These are phyloP conservation scores for Amazona guildingii DNA, from an alignment of 2,113 vertebrate genomes.

Conservation along the genomic window DNA sequence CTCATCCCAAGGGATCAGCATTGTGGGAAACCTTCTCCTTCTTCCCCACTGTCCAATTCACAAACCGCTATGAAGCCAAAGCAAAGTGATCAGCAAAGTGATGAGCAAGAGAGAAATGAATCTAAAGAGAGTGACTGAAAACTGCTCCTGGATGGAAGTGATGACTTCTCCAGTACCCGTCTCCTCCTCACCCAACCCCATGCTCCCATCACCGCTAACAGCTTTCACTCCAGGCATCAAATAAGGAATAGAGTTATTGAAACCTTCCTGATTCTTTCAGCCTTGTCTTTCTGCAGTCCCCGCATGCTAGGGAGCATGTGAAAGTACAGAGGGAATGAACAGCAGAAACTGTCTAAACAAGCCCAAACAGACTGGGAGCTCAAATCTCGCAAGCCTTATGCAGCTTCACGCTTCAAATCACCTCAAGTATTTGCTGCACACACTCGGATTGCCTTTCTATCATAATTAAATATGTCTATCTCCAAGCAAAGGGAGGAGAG, in stretches of 20 bases:
- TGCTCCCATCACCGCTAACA: rapidly evolving
- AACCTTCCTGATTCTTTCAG: background rate
- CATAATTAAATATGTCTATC: constrained; percentile 74
- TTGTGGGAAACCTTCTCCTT: rapidly evolving
- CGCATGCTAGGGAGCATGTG: background rate
- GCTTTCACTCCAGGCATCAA: background rate
- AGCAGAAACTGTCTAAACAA: constrained; percentile 35
- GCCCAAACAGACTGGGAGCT: constrained; percentile 29
- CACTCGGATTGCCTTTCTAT: constrained; percentile 66
- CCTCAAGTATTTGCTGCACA: constrained; percentile 40
- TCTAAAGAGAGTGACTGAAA: background rate
- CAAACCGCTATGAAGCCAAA: rapidly evolving
- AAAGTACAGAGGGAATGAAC: background rate
- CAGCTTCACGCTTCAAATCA: constrained; percentile 74
- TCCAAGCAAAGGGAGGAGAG: constrained; percentile 12
- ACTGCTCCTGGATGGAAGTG: background rate
- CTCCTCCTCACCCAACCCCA: background rate
- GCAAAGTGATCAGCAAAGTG: background rate
- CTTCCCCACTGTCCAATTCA: background rate
- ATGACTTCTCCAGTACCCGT: background rate
- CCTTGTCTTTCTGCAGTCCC: background rate
- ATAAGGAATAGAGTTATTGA: background rate
- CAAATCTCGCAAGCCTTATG: constrained; percentile 16
- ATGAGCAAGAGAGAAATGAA: background rate
- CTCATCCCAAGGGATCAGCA: background rate